Base-by-base conservation (phyloP, 1,140 invertebrate species). In the Philotrypesis tridentata region DNA sequence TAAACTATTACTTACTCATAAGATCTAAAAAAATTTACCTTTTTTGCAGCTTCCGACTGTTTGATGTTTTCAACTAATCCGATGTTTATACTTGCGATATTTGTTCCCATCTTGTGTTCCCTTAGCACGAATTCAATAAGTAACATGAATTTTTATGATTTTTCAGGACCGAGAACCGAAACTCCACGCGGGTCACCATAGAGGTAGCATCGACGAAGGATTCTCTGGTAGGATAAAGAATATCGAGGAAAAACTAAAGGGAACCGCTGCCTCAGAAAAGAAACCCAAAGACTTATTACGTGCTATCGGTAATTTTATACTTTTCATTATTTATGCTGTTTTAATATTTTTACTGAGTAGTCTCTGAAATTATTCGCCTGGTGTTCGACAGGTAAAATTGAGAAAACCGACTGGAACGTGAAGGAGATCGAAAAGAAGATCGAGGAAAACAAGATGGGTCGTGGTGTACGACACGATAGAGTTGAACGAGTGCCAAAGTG, bases 371-470 rank as follows among this genome's bases (percentile, higher is more conserved):
- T 61, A 61, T 61, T 61, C 23, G 2, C 61, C 1, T 55, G 27
- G 23, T 74, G 37, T 75, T 37, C 78, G 75, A 27, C 70, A 93
- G 93, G 96, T 85, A 97, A 97, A 92, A 96, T 98, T 76, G 96
- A 97, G 87, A 95, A 95, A 84, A 96, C 94, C 63, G 97, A 98
- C 91, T 98, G 97, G 97, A 97, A 98, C 90, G 94, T 98, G 5
- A 96, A 96, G 84, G 95, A 97, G 89, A 97, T 98, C 31, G 97
- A 98, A 87, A 96, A 97, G 86, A 97, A 98, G 92, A 97, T 97
- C 9, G 94, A 96, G 86, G 95, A 97, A 89, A 97, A 96, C 85
- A 95, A 96, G 89, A 93, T 96, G 87, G 94, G 95, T 25, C 93
- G 94, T 84, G 92, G 93, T 4, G 90, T 93, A 2, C 93, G 93